Evolutionary conservation across 2,797 vertebrate genomes (phyloP).

Genomic region (Echiichthys vipera): DNA sequence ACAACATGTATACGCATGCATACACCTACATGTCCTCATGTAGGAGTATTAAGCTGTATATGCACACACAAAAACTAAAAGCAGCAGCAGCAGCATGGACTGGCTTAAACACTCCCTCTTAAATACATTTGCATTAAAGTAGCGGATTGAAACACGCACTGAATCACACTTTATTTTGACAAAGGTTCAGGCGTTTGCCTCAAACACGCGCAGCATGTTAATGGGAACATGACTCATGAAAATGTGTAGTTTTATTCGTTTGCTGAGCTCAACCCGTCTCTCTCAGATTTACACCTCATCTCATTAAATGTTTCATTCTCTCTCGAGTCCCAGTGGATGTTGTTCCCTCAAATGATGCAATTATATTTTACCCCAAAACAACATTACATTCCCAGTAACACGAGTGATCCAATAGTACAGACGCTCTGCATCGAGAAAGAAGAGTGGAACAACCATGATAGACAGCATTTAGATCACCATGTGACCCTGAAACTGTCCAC

Average conservation of each 20-base stretch:
- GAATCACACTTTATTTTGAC: neutral
- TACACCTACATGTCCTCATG: neutral
- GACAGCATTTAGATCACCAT: neutral
- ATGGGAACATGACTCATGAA: neutral
- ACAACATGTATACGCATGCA: neutral
- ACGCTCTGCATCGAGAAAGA: neutral
- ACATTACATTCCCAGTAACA: constrained; percentile 20
- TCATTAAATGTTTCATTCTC: constrained; percentile 36
- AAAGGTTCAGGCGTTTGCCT: neutral
- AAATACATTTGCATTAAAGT: neutral
- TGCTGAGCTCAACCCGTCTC: neutral
- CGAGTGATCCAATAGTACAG: constrained; percentile 26
- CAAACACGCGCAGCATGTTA: neutral
- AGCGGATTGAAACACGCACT: neutral
- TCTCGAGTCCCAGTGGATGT: constrained; percentile 6
- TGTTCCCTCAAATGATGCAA: constrained; percentile 20
- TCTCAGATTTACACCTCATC: neutral
- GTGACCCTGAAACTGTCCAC: neutral
- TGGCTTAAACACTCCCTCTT: neutral
- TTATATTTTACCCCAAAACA: constrained; percentile 42
- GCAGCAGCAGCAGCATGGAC: too few relatives aligned
- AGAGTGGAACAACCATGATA: neutral
- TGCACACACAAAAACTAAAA: neutral
- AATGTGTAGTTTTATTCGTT: neutral
- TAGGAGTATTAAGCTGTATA: too few relatives aligned